These are phyloP conservation scores for Dasypolia templi DNA, from an alignment of 2,888 invertebrate genomes.

Conservation along the genomic window DNA sequence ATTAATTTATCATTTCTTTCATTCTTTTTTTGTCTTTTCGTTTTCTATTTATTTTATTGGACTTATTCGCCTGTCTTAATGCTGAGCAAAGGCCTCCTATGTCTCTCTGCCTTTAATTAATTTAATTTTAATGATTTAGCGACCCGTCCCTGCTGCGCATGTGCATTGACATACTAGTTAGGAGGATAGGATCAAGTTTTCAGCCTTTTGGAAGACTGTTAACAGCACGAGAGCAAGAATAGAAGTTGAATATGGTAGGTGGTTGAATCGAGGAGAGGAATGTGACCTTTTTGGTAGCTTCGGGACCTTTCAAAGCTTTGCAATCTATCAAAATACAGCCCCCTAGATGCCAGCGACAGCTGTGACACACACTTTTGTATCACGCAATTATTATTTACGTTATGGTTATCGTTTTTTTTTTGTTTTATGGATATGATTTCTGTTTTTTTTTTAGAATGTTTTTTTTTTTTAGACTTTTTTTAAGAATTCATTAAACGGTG, in stretches of 20 bases:
- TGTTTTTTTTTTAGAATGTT: neutral
- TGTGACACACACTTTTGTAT: neutral
- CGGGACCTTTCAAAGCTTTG: neutral
- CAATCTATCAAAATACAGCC: neutral
- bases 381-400: neutral
- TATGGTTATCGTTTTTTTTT: neutral
- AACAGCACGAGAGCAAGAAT: neutral
- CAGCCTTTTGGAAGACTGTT: conserved; percentile 1
- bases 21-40: no score
- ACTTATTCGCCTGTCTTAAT: no score
- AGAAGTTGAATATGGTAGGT: neutral
- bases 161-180: no score
- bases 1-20: no score
- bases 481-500: neutral
- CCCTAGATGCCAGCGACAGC: no score
- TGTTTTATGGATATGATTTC: neutral
- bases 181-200: conserved; percentile 10
- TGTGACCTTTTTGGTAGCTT: neutral
- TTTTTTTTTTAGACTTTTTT: neutral
- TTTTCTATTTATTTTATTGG: no score
- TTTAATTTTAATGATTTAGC: no score
- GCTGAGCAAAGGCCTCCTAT: no score
- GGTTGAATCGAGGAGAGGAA: neutral
- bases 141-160: no score
- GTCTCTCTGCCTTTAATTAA: no score